These are phyloP conservation scores for Coenonympha arcania DNA, from an alignment of 2,888 invertebrate genomes.

Conservation along the genomic window DNA sequence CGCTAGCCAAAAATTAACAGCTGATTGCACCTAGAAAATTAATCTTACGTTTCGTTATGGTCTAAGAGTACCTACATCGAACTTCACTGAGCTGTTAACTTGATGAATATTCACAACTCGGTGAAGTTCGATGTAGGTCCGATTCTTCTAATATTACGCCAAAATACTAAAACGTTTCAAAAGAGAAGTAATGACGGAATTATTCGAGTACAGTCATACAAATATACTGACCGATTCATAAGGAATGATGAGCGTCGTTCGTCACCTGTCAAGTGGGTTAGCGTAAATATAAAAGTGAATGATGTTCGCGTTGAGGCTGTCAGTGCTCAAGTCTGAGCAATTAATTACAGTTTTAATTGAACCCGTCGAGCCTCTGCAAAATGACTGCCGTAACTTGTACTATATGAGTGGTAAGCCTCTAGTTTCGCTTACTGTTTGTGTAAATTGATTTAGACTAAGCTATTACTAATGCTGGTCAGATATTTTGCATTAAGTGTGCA, in stretches of 20 bases:
- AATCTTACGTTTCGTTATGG: no score
- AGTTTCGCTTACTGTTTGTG: conserved; percentile 25
- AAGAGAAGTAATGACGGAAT: no score
- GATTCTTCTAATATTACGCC: no score
- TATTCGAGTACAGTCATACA: neutral
- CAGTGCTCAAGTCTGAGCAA: conserved; percentile 57
- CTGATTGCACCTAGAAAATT: no score
- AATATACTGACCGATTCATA: conserved; percentile 35
- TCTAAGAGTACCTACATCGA: no score
- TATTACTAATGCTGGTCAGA: no score
- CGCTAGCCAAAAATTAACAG: no score
- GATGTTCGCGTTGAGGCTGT: conserved; percentile 59
- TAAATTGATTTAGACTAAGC: neutral
- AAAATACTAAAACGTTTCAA: no score
- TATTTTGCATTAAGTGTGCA: no score
- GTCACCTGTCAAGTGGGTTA: conserved; percentile 61
- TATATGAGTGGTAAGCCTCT: conserved; percentile 20
- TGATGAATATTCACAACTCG: no score
- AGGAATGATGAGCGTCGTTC: conserved; percentile 48
- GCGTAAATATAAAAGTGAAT: conserved; percentile 69
- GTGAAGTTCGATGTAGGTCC: no score
- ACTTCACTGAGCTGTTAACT: no score
- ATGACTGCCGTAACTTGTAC: conserved; percentile 29
- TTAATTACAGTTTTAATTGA: conserved; percentile 70
- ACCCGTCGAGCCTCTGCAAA: conserved; percentile 40